Percentiles rank a stretch among this genome's conserved stretches.
Conservation (phyloP, 2,113 vertebrate genomes). For the Halichoerus grypus region DNA sequence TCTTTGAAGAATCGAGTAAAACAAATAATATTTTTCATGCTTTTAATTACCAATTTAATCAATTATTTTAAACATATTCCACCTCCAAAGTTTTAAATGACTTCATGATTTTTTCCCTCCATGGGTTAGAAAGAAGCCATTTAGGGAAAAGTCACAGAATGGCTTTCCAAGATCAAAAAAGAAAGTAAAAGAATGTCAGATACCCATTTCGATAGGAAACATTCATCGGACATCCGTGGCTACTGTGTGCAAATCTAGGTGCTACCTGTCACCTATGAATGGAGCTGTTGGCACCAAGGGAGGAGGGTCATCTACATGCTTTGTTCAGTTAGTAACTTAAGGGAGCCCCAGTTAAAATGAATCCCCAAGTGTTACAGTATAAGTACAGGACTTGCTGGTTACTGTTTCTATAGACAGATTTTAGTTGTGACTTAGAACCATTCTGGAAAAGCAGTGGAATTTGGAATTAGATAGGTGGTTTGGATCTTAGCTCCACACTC, state of each 20-base stretch:
- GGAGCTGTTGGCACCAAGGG: accelerated
- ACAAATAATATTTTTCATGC: slow-evolving; percentile 8
- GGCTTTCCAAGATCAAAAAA: background rate
- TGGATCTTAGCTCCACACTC: background rate
- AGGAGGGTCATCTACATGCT: accelerated
- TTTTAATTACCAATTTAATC: background rate
- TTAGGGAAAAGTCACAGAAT: background rate
- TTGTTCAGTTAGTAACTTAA: accelerated
- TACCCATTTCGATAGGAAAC: background rate
- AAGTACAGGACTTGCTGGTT: background rate
- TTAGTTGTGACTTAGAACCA: background rate
- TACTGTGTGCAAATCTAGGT: accelerated
- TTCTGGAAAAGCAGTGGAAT: background rate
- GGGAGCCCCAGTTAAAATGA: too few relatives aligned
- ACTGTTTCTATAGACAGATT: accelerated
- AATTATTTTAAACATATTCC: background rate
- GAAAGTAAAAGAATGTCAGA: background rate
- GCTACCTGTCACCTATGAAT: accelerated
- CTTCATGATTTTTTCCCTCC: background rate
- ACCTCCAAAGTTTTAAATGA: background rate
- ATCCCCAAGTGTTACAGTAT: accelerated
- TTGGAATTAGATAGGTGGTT: background rate
- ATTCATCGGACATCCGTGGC: accelerated
- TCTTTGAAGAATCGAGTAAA: background rate
- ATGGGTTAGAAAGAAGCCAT: background rate